Conservation (phyloP, 2,113 vertebrate species). For the Silurus glanis region DNA sequence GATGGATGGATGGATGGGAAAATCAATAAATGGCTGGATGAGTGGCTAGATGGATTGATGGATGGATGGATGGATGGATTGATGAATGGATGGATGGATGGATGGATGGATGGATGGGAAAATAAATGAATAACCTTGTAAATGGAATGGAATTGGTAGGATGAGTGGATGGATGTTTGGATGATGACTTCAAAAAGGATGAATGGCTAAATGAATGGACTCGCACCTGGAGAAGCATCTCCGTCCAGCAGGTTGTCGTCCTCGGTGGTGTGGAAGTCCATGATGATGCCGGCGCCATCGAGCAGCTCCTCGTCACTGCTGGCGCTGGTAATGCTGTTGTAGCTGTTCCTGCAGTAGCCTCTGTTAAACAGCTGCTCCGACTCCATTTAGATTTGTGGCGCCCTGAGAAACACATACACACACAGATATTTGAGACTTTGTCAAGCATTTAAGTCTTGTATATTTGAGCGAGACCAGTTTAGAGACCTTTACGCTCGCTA, state of each 20-base stretch:
- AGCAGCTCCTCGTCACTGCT: slow-evolving; percentile 98
- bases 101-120: background rate
- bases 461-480: background rate
- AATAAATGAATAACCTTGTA: background rate
- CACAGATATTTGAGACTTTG: slow-evolving; percentile 1
- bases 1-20: background rate
- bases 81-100: background rate
- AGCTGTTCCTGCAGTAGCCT: slow-evolving; percentile 95
- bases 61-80: background rate
- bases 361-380: slow-evolving; percentile 98
- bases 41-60: background rate
- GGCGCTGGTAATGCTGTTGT: slow-evolving; percentile 97
- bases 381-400: slow-evolving; percentile 92
- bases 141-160: too few relatives aligned
- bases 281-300: slow-evolving; percentile 92
- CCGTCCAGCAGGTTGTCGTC: slow-evolving; percentile 97
- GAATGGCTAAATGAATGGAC: background rate
- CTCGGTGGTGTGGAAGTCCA: slow-evolving; percentile 99
- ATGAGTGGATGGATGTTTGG: background rate
- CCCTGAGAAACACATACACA: slow-evolving; percentile 67
- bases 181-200: too few relatives aligned
- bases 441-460: background rate
- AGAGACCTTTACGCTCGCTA: background rate
- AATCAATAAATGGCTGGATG: background rate
- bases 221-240: slow-evolving; percentile 87